Evolutionary conservation across 2,797 vertebrate genomes (phyloP).

Genomic region (Allobates femoralis): DNA sequence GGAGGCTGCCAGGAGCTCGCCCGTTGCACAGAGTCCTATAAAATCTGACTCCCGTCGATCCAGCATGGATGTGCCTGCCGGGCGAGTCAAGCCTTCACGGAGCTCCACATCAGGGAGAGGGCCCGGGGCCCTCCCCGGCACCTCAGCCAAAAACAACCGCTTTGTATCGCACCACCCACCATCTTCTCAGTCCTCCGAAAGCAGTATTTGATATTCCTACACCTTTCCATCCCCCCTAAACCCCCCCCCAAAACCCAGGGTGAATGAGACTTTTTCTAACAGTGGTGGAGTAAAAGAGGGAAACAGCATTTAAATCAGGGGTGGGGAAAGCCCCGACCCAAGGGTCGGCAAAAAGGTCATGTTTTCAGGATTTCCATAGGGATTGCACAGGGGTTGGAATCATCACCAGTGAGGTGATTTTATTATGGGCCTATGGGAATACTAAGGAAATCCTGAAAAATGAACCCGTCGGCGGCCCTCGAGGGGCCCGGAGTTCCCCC

Average conservation of each 20-base stretch:
- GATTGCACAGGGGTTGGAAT: too few relatives aligned
- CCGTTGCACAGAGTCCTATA: slow-evolving; percentile 72
- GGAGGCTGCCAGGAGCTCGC: slow-evolving; percentile 88
- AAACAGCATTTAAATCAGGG: too few relatives aligned
- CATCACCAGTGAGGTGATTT: too few relatives aligned
- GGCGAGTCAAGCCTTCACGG: slow-evolving; percentile 57
- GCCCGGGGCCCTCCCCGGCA: slow-evolving; percentile 56
- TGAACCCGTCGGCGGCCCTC: too few relatives aligned
- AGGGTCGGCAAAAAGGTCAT: too few relatives aligned
- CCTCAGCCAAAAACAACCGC: slow-evolving; percentile 59
- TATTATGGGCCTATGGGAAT: too few relatives aligned
- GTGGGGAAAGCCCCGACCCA: too few relatives aligned
- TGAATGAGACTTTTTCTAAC: slow-evolving; percentile 88
- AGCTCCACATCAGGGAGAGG: slow-evolving; percentile 62
- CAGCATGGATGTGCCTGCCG: slow-evolving; percentile 69
- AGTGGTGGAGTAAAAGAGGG: neutral
- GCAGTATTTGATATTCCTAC: slow-evolving; percentile 1
- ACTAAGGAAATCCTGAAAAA: too few relatives aligned
- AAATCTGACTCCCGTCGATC: slow-evolving; percentile 68
- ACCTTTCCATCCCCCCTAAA: slow-evolving; percentile 41
- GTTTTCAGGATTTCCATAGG: too few relatives aligned
- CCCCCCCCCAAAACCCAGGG: slow-evolving; percentile 73
- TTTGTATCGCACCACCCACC: slow-evolving; percentile 45
- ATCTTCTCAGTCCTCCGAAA: slow-evolving; percentile 63
- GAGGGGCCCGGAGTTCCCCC: too few relatives aligned